These are phyloP conservation scores for Reticulitermes speratus DNA, from an alignment of 1,140 invertebrate species.

Conservation along the genomic window DNA sequence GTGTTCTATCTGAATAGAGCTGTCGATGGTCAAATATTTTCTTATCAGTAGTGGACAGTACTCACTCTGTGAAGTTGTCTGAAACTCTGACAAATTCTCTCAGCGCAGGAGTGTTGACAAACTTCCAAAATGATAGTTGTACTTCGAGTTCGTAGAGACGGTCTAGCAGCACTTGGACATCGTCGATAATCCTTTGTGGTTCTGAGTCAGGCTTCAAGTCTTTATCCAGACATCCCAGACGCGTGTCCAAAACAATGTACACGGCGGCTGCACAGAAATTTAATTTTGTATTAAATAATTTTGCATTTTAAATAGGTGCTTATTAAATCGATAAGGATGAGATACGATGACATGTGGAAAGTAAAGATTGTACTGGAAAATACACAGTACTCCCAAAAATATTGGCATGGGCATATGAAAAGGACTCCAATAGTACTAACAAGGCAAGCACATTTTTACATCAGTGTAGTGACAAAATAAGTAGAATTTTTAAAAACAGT, in stretches of 20 bases:
- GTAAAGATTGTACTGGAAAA: no score
- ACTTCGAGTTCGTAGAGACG: not conserved
- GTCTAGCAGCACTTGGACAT: constrained; percentile 24
- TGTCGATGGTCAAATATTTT: not conserved
- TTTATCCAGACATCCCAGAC: constrained; percentile 45
- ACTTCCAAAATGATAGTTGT: constrained; percentile 28
- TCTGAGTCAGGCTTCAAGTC: constrained; percentile 39
- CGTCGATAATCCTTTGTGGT: constrained; percentile 43
- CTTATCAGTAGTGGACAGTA: not conserved
- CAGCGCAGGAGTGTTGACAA: constrained; percentile 28
- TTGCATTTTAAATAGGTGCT: no score
- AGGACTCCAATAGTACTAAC: no score
- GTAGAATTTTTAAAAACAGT: no score
- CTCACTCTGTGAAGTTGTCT: constrained; percentile 25
- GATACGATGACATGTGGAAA: no score
- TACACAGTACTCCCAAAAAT: no score
- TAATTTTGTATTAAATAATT: no score
- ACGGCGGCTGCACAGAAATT: constrained; percentile 37
- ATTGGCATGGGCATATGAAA: no score
- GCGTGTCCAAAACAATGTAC: constrained; percentile 47
- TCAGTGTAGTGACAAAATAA: no score
- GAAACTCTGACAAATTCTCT: constrained; percentile 14
- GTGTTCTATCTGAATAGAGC: no score
- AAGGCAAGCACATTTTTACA: no score
- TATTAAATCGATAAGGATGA: no score